Conservation (phyloP, 2,113 vertebrate genomes). For the Etheostoma spectabile region DNA sequence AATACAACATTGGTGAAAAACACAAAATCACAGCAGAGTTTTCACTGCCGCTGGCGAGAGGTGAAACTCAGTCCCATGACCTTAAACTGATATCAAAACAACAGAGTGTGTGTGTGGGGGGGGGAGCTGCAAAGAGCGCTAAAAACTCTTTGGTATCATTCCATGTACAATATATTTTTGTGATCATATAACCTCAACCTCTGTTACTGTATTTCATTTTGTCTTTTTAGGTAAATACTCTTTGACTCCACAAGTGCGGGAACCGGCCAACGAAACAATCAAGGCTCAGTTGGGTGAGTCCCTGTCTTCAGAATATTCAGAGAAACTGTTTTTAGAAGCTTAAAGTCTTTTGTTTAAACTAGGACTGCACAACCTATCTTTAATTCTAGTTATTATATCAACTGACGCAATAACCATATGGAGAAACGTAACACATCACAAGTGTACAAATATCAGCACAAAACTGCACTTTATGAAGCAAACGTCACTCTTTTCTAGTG, state of each 20-base stretch:
- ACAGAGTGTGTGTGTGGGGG: too few species aligned
- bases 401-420: too few species aligned
- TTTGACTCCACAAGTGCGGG: slow-evolving; percentile 78
- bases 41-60: background rate
- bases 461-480: too few species aligned
- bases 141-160: background rate
- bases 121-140: too few species aligned
- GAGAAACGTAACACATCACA: too few species aligned
- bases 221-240: slow-evolving; percentile 56
- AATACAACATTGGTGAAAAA: background rate
- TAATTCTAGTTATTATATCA: too few species aligned
- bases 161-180: background rate
- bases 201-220: background rate
- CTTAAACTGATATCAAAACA: background rate
- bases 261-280: slow-evolving; percentile 83
- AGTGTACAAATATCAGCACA: too few species aligned
- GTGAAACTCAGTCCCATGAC: background rate
- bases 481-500: too few species aligned
- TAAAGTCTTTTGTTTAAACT: too few species aligned
- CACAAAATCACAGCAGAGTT: background rate
- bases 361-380: too few species aligned
- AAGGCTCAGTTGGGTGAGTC: slow-evolving; percentile 87
- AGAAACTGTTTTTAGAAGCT: background rate
- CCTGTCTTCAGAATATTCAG: background rate
- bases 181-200: background rate